Percentiles rank a stretch among this genome's conserved stretches.
Evolutionary conservation across 1,140 invertebrate species (phyloP).

Genomic region (Metopolophium dirhodum): DNA sequence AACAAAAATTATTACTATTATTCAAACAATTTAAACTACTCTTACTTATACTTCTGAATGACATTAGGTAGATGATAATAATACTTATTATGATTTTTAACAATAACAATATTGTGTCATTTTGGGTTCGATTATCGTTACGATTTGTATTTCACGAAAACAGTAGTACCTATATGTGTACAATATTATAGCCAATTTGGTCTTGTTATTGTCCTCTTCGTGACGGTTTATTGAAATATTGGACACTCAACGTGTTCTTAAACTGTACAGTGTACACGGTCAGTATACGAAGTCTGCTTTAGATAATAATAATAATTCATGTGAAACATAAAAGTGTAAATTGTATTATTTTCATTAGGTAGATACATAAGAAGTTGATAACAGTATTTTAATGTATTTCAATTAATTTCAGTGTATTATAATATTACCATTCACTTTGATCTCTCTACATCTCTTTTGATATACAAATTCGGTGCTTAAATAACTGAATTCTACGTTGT

Average conservation of each 20-base stretch:
- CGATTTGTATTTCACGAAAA: not conserved
- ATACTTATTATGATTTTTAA: not conserved
- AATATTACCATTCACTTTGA: not conserved
- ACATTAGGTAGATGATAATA: not conserved
- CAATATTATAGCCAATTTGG: not conserved
- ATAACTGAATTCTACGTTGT: not conserved
- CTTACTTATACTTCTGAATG: not conserved
- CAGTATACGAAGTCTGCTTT: no score
- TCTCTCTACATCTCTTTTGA: not conserved
- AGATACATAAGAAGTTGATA: not conserved
- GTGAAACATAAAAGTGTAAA: not conserved
- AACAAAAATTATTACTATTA: not conserved
- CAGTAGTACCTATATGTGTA: not conserved
- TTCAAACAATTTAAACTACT: not conserved
- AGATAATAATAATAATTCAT: not conserved
- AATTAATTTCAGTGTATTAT: not conserved
- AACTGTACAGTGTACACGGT: no score
- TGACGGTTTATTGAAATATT: not conserved
- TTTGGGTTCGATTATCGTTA: not conserved
- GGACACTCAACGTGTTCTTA: not conserved
- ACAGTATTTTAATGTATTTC: not conserved
- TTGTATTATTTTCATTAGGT: not conserved
- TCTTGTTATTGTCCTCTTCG: not conserved
- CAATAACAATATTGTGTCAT: not conserved
- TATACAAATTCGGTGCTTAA: not conserved